These are phyloP conservation scores for Trachelus troglodyta DNA, from an alignment of 2,888 invertebrate species.

Conservation along the genomic window DNA sequence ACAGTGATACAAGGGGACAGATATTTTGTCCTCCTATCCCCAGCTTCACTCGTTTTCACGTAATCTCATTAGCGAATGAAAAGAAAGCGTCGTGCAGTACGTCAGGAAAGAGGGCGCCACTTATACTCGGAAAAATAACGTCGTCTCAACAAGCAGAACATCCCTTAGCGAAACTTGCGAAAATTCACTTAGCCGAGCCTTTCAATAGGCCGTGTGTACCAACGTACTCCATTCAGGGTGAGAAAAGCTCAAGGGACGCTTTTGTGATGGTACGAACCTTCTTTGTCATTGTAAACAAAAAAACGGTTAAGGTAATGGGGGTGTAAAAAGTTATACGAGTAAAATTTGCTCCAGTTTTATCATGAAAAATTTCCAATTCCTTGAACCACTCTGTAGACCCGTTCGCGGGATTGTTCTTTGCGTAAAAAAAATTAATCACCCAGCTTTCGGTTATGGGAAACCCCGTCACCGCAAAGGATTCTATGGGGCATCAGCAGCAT, in stretches of 20 bases:
- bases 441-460: neutral
- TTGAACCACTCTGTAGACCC: neutral
- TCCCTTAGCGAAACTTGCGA: neutral
- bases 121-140: neutral
- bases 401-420: neutral
- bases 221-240: neutral
- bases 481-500: neutral
- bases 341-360: neutral
- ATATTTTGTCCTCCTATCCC: constrained; percentile 33
- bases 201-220: neutral
- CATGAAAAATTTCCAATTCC: neutral
- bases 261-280: neutral
- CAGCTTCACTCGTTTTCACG: constrained; percentile 15
- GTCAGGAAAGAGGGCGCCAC: neutral
- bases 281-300: neutral
- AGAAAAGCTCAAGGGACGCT: neutral
- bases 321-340: neutral
- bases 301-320: neutral
- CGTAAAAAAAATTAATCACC: neutral
- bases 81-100: constrained; percentile 27
- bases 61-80: constrained; percentile 45
- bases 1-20: constrained; percentile 25
- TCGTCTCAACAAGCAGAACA: neutral
- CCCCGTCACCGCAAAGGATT: neutral
- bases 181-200: neutral